phyloP scores from a whole-genome alignment of 2,888 invertebrate genomes.

The Ypsolopha scabrella region DNA sequence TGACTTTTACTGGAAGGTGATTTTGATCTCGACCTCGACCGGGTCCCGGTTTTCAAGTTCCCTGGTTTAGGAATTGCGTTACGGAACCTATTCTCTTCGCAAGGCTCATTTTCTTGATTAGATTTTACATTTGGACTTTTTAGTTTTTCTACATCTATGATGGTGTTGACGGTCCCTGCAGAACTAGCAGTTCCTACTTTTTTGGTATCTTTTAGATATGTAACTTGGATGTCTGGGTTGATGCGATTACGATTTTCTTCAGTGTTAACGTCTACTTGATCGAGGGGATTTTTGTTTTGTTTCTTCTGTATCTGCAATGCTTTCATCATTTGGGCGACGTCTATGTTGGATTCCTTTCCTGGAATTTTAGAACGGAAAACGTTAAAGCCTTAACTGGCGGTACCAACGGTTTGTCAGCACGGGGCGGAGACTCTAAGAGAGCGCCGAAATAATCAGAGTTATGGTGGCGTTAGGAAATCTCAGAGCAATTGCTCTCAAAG shows the following conservation, averaged over 20 bases:
- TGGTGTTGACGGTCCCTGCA: constrained; percentile 39
- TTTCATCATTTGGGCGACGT: constrained; percentile 43
- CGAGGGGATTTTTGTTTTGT: constrained; percentile 35
- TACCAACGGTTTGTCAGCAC: too few species aligned
- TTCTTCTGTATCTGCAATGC: constrained; percentile 30
- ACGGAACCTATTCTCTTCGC: too few species aligned
- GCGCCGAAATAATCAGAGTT: too few species aligned
- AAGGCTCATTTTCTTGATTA: constrained; percentile 15
- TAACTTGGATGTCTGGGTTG: constrained; percentile 25
- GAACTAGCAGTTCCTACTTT: constrained; percentile 39
- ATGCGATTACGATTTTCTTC: constrained; percentile 20
- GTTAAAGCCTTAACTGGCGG: too few species aligned
- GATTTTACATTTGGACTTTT: constrained; percentile 11
- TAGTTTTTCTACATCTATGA: constrained; percentile 31
- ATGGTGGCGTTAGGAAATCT: too few species aligned
- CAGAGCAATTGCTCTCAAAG: too few species aligned
- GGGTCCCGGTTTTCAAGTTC: neutral
- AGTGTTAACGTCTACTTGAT: constrained; percentile 38
- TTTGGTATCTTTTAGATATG: constrained; percentile 34
- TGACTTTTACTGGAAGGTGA: constrained; percentile 49
- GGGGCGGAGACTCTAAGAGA: too few species aligned
- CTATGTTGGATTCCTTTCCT: constrained; percentile 51
- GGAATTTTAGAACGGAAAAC: constrained; percentile 10
- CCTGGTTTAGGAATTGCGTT: too few species aligned
- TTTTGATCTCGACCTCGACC: constrained; percentile 25